Conservation (phyloP, 2,797 vertebrate species). For the Rachycentron canadum region DNA sequence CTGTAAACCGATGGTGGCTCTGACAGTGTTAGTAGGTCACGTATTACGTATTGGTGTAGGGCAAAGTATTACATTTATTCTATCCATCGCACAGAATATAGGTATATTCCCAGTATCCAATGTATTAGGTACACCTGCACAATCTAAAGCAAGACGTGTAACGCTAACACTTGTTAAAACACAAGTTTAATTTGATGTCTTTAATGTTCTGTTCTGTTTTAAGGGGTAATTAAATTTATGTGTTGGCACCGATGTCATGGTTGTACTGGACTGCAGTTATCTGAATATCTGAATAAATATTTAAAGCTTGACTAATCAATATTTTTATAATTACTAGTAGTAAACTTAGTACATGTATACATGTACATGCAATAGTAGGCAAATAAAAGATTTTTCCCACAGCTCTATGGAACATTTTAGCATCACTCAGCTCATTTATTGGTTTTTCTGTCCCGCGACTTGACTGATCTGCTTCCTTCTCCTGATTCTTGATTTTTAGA, state of each 20-base stretch:
- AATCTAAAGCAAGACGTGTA: neutral
- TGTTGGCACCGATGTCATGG: neutral
- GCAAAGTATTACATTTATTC: neutral
- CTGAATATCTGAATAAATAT: neutral
- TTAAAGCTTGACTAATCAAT: no score
- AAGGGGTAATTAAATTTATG: neutral
- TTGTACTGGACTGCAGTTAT: no score
- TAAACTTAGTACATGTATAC: no score
- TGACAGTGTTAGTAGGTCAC: constrained; percentile 26
- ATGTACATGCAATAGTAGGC: no score
- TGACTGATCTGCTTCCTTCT: no score
- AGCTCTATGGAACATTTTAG: neutral
- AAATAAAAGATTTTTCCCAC: no score
- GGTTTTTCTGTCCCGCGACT: neutral
- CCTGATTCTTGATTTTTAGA: neutral
- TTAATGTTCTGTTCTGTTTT: neutral
- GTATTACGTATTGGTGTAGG: constrained; percentile 32
- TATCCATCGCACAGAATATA: neutral
- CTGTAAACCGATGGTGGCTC: constrained; percentile 31
- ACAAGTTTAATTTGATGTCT: neutral
- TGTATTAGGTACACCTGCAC: neutral
- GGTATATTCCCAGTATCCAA: neutral
- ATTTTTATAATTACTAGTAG: no score
- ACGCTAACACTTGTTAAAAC: neutral
- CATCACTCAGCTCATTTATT: neutral